phyloP scores from a whole-genome alignment of 2,113 vertebrate genomes.

The Actinemys pallida region DNA sequence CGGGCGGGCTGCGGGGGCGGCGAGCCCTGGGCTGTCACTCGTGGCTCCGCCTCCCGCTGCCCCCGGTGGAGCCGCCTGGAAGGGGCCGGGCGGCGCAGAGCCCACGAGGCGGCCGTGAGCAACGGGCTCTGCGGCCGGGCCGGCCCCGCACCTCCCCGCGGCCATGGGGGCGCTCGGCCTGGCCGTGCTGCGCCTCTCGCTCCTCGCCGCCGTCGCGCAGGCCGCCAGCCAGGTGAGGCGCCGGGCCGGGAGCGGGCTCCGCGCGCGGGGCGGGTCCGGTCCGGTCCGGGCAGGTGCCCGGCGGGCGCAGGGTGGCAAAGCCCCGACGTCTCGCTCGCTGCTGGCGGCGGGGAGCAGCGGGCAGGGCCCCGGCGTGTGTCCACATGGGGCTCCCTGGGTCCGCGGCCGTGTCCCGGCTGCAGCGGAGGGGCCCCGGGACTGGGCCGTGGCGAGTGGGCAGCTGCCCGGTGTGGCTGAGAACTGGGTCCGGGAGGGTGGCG shows the following conservation, averaged over 20 bases:
- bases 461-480: too few species aligned
- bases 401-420: too few species aligned
- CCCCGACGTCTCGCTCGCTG: too few species aligned
- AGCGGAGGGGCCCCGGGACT: too few species aligned
- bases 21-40: background rate
- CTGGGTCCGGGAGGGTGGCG: too few species aligned
- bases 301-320: background rate
- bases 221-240: constrained; percentile 51
- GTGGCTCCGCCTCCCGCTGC: background rate
- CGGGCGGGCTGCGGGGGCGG: too few species aligned
- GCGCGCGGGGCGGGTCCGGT: background rate
- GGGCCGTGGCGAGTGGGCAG: too few species aligned
- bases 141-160: background rate
- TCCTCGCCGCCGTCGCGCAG: background rate
- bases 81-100: background rate
- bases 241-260: background rate
- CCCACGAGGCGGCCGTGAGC: background rate
- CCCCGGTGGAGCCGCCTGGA: background rate
- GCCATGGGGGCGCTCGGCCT: background rate
- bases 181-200: background rate
- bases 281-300: background rate
- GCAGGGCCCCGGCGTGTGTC: background rate
- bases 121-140: background rate
- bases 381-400: too few species aligned
- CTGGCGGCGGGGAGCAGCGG: background rate